These are phyloP conservation scores for Pseudanteris insignis DNA, from an alignment of 2,888 invertebrate species.

Conservation along the genomic window DNA sequence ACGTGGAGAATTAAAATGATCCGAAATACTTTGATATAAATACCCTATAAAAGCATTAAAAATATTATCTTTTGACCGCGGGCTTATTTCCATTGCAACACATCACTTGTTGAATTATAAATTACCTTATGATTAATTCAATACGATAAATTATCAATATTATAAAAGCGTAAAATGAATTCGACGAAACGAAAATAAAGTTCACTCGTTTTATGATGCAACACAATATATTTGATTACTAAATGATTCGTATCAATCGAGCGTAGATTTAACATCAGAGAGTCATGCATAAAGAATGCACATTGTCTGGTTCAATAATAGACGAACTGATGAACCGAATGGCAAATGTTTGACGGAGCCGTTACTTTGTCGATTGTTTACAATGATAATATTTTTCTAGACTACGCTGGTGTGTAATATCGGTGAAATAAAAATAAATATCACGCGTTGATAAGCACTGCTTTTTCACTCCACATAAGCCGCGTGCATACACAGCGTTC, in stretches of 20 bases:
- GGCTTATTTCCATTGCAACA: too few relatives aligned
- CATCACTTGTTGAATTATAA: too few relatives aligned
- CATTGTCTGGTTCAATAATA: conserved; percentile 1
- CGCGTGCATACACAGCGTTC: too few relatives aligned
- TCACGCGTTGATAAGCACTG: conserved; percentile 6
- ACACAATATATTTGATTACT: conserved; percentile 12
- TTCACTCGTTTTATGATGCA: conserved; percentile 11
- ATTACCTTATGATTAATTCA: too few relatives aligned
- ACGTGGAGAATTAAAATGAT: too few relatives aligned
- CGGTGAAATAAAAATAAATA: conserved; percentile 12
- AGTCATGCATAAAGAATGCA: conserved; percentile 1
- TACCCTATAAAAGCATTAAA: too few relatives aligned
- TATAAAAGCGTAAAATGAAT: too few relatives aligned
- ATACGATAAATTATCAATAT: too few relatives aligned
- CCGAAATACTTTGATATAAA: too few relatives aligned
- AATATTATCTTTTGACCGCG: too few relatives aligned
- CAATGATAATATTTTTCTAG: background rate
- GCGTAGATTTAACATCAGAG: conserved; percentile 2
- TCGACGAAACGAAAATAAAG: too few relatives aligned
- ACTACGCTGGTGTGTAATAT: background rate
- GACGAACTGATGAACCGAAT: background rate
- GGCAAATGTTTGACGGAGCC: background rate
- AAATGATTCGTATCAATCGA: conserved; percentile 9
- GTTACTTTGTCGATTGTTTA: background rate
- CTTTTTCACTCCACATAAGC: conserved; percentile 1